Conservation (phyloP, 2,888 invertebrate genomes). For the Drosophila ustulata region DNA sequence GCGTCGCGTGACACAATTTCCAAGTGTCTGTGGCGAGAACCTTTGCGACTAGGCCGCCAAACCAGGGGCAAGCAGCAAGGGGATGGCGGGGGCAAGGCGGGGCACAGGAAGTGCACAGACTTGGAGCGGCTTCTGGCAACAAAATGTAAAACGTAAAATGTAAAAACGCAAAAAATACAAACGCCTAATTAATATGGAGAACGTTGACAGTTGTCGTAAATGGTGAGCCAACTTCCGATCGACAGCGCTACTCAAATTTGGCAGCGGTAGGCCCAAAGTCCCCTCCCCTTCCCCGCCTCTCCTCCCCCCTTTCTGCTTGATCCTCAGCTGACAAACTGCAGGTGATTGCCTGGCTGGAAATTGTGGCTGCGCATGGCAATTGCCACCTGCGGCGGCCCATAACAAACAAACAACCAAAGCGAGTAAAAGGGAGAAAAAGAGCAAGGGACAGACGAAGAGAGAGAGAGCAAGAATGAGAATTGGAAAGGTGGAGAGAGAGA, state of each 20-base stretch:
- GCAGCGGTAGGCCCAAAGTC: conserved; percentile 25
- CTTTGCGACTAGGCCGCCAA: neutral
- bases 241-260: conserved; percentile 57
- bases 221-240: conserved; percentile 71
- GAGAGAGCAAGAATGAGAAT: neutral
- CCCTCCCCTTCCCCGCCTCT: neutral
- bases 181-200: conserved; percentile 72
- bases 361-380: conserved; percentile 65
- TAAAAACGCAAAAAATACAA: neutral
- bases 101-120: conserved; percentile 64
- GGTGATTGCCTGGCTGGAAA: conserved; percentile 42
- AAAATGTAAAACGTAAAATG: conserved; percentile 12
- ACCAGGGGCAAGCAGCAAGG: neutral
- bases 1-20: conserved; percentile 72
- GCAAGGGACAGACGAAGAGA: neutral
- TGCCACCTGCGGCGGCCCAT: conserved; percentile 67
- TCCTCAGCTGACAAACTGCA: conserved; percentile 30
- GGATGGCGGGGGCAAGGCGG: neutral
- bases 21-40: conserved; percentile 33
- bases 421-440: conserved; percentile 5
- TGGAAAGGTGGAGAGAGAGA: neutral
- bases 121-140: conserved; percentile 43
- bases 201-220: conserved; percentile 72
- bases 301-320: neutral
- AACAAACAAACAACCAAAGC: conserved; percentile 28